These are phyloP conservation scores for Rhamphomyia laevipes DNA, from an alignment of 2,888 invertebrate species.

Conservation along the genomic window DNA sequence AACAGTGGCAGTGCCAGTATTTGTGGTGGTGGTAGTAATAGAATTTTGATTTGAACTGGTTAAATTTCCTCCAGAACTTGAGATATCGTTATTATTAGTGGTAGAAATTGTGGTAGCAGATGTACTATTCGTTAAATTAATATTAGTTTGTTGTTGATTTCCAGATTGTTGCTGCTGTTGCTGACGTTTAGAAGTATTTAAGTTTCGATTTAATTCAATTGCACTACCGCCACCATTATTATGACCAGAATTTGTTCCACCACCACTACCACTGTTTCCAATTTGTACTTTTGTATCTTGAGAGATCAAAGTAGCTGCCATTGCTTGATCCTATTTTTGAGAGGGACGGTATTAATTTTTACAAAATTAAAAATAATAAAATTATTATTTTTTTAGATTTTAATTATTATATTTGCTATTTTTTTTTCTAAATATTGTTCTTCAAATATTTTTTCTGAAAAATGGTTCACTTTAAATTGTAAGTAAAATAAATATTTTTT, in stretches of 20 bases:
- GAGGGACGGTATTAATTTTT: background rate
- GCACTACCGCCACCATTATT: conserved; percentile 9
- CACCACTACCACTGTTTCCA: conserved; percentile 9
- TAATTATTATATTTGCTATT: no score
- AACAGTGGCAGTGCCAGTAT: conserved; percentile 9
- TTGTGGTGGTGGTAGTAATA: conserved; percentile 9
- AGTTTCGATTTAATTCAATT: background rate
- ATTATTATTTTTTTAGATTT: no score
- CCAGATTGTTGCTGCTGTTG: conserved; percentile 15
- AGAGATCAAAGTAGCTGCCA: conserved; percentile 20
- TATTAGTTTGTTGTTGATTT: conserved; percentile 11
- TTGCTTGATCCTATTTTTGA: conserved; percentile 19
- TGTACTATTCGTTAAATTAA: conserved; percentile 14
- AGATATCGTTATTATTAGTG: conserved; percentile 3
- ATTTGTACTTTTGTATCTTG: conserved; percentile 19
- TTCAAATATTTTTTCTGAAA: no score
- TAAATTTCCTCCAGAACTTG: conserved; percentile 18
- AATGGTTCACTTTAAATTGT: no score
- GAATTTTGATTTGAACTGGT: no score
- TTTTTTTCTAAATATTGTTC: no score
- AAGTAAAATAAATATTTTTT: no score
- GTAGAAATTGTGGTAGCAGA: conserved; percentile 11
- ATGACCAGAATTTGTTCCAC: conserved; percentile 14
- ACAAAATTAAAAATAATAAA: no score
- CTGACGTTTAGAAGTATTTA: conserved; percentile 11